Percentiles rank a stretch among this genome's conserved stretches.
Conservation (phyloP, 2,113 vertebrate species). For the Sus scrofa region T2T-Sscrofa CM000815.6:97856501-97857000, state of each 20-base stretch:
- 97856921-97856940: neutral
- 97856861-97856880: neutral
- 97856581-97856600: neutral
- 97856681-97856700: neutral
- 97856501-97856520: neutral
- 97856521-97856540: neutral
- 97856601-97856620: neutral
- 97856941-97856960: conserved; percentile 87
- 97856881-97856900: neutral
- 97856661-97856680: neutral
- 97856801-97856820: neutral
- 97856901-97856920: neutral
- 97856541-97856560: neutral
- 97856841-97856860: neutral
- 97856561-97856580: neutral
- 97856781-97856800: neutral
- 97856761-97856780: neutral
- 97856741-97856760: neutral
- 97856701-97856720: neutral
- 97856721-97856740: neutral
- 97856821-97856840: neutral
- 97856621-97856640: accelerated
- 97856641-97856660: neutral
- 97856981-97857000: conserved; percentile 93
- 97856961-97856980: conserved; percentile 93